Base-by-base conservation (phyloP, 1,140 invertebrate genomes). In the Phymorhynchus buccinoides region DNA sequence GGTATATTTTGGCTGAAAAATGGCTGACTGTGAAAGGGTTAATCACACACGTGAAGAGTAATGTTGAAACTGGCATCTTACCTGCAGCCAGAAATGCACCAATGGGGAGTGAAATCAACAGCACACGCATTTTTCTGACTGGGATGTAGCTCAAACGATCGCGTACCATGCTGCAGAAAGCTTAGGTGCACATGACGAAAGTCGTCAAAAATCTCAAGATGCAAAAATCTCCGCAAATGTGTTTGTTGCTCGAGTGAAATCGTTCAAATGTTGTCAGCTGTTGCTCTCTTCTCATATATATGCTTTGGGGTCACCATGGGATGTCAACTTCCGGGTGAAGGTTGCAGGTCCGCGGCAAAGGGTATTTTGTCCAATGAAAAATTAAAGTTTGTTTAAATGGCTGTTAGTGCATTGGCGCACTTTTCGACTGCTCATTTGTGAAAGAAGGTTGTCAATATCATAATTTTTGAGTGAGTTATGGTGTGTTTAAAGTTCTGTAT, bases 11-110 rank as follows among this genome's bases (percentile, higher is more conserved):
- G n/a, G n/a, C n/a, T n/a, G n/a, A n/a, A n/a, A n/a, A n/a, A n/a
- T n/a, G n/a, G n/a, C n/a, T n/a, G n/a, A n/a, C n/a, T n/a, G n/a
- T n/a, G n/a, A n/a, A n/a, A n/a, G n/a, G n/a, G n/a, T n/a, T n/a
- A n/a, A n/a, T n/a, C n/a, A n/a, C n/a, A n/a, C n/a, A n/a, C n/a
- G n/a, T n/a, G n/a, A n/a, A n/a, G n/a, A n/a, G n/a, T n/a, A n/a
- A n/a, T n/a, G n/a, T n/a, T n/a, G n/a, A n/a, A n/a, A n/a, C n/a
- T n/a, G n/a, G 2, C 22, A 56, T 66, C 42, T 35, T 56, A 84
- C 83, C 83, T 75, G 83, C 83, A 73, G 42, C 62, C 48, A 84
- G 42, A 75, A 62, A 62, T 22, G 75, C 71, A 12, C 71, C 83
- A 56, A 78, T 37, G 3, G 3, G 12, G 41, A 84, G 18, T 16